Percentiles rank a stretch among this genome's conserved stretches.
Evolutionary conservation across 30 jellyfish, hydroid and myxozoan genomes (phyloP).

Genomic region (Cassiopea xamachana): DNA sequence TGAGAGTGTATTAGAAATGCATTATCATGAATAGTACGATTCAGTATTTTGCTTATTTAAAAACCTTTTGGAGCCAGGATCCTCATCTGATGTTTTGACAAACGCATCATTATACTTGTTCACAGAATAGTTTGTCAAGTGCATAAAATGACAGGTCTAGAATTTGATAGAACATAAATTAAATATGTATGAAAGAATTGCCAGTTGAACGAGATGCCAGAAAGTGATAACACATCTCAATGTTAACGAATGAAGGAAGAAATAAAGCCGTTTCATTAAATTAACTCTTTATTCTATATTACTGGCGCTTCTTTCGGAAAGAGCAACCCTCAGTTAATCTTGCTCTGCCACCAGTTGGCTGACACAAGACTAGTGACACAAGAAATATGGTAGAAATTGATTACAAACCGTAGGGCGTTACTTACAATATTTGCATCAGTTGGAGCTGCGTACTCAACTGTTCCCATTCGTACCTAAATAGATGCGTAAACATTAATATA

Average conservation of each 20-base stretch:
- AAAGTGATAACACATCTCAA: too few relatives aligned
- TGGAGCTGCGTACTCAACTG: slow-evolving; percentile 74
- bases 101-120: slow-evolving; percentile 82
- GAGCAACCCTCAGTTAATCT: too few relatives aligned
- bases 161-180: not conserved
- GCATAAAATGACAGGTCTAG: slow-evolving; percentile 80
- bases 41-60: too few relatives aligned
- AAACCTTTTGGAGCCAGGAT: slow-evolving; percentile 82
- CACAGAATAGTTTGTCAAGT: slow-evolving; percentile 84
- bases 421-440: slow-evolving; percentile 81
- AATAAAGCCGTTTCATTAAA: too few relatives aligned
- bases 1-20: too few relatives aligned
- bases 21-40: too few relatives aligned
- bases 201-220: too few relatives aligned
- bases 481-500: not conserved
- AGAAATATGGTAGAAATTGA: not conserved
- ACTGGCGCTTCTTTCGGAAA: too few relatives aligned
- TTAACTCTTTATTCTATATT: too few relatives aligned
- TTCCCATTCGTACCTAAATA: slow-evolving; percentile 84
- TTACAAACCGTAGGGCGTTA: not conserved
- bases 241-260: too few relatives aligned
- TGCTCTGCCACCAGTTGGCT: too few relatives aligned
- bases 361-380: not conserved
- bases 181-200: too few relatives aligned
- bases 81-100: slow-evolving; percentile 67